A percentile compares a stretch with the other conserved stretches of the same genome.
phyloP scores from a whole-genome alignment of 2,888 invertebrate species.

The Deilephila elpenor region DNA sequence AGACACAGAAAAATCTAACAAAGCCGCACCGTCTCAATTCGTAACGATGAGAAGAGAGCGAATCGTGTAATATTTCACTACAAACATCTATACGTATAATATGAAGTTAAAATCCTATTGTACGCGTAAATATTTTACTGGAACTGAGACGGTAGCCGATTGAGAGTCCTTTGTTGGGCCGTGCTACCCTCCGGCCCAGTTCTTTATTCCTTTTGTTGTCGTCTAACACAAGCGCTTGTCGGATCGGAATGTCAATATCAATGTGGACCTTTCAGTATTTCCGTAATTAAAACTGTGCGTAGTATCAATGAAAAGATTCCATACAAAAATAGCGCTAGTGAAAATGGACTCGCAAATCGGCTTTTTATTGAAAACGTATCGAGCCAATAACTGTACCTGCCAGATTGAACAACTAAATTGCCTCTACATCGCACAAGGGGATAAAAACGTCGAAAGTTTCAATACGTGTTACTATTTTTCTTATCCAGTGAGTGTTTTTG shows the following conservation, averaged over 20 bases:
- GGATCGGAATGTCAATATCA: background rate
- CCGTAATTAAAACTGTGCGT: background rate
- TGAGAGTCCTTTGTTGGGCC: constrained; percentile 12
- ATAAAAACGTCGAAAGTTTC: background rate
- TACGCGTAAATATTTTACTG: background rate
- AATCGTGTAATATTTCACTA: background rate
- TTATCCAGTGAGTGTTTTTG: too few relatives aligned
- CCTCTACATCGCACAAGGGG: background rate
- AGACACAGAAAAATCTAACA: background rate
- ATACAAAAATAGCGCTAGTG: background rate
- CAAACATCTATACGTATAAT: background rate
- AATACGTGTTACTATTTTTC: background rate
- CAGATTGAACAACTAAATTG: background rate
- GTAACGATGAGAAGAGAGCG: constrained; percentile 4
- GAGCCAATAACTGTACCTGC: background rate
- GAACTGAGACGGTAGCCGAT: constrained; percentile 4
- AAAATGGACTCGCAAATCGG: background rate
- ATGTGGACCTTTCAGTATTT: background rate
- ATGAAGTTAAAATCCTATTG: background rate
- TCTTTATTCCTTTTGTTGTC: background rate
- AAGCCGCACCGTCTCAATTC: background rate
- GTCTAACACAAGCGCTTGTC: background rate
- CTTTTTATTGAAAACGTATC: constrained; percentile 8
- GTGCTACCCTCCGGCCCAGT: background rate
- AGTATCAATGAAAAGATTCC: background rate